Evolutionary conservation across 2,113 vertebrate species (phyloP), one percentile per base, ranked within the genome.

Genomic region (Canis aureus): DNA sequence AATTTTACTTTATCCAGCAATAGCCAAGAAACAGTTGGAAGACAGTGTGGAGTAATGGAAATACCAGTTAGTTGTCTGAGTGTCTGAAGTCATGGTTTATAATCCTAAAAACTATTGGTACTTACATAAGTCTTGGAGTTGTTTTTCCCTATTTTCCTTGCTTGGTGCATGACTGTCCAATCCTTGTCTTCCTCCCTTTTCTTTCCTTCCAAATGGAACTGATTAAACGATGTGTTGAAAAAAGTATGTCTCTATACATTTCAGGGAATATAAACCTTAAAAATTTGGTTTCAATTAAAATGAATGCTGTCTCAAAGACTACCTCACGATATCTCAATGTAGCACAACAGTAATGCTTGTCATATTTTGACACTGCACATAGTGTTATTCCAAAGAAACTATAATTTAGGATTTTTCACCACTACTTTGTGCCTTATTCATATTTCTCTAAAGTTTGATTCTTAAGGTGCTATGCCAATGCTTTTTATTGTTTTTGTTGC

Each of bases 271-370:
- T 86, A 95, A 95, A 85, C 69, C 32, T 85, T 84, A 43, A 94
- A 88, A 94, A 78, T 60, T 55, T 93, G 64, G 53, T 53, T 96
- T 97, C 43, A 76, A 5, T 82, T 64, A 93, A 85, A 97, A 92
- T 43, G 27, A 96, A 78, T 73, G 8, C 22, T 67, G 29, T 92
- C 10, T 11, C 29, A 73, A 38, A 16, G 15, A 80, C 62, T 66
- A 35, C 71, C 78, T 91, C 43, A 60, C 69, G 76, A 9, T 76
- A 89, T 76, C 49, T 67, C 81, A 94, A 55, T 55, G 86, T 15
- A 90, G 23, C 29, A 81, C 29, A 69, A 57, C 66, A 82, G 55
- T 17, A 90, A 92, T 80, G 64, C 8, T 8, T 85, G 49, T 82
- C 27, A 43, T 78, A 78, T 82, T 71, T 94, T 91, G 66, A 71